Evolutionary conservation across 2,888 invertebrate species (phyloP).

Genomic region (Nephrocerus scutellatus): DNA sequence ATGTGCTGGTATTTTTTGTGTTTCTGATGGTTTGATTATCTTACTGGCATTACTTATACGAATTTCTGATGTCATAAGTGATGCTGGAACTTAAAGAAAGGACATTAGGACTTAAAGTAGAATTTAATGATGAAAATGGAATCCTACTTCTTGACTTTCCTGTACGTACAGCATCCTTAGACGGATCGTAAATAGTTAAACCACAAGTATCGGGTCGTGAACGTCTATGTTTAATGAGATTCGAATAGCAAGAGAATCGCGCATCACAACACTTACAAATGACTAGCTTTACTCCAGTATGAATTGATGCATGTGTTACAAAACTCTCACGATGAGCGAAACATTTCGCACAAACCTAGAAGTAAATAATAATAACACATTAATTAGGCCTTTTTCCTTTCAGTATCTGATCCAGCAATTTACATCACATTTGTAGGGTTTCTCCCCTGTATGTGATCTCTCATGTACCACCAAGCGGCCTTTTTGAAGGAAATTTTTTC

Average conservation of each 20-base stretch:
- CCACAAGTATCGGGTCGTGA: constrained; percentile 49
- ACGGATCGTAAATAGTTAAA: constrained; percentile 32
- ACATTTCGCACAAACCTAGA: constrained; percentile 43
- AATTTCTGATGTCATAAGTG: constrained; percentile 32
- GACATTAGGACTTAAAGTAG: no score
- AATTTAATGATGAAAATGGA: no score
- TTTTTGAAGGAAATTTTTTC: constrained; percentile 35
- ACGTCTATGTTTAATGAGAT: constrained; percentile 48
- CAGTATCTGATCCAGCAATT: constrained; percentile 5
- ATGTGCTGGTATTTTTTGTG: no score
- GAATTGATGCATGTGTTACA: constrained; percentile 48
- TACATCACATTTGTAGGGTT: constrained; percentile 41
- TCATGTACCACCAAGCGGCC: constrained; percentile 38
- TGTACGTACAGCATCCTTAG: constrained; percentile 29
- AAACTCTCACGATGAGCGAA: constrained; percentile 50
- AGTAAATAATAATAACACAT: background rate
- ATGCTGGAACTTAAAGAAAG: constrained; percentile 27
- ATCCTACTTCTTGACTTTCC: constrained; percentile 28
- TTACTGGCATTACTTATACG: constrained; percentile 26
- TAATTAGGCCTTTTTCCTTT: background rate
- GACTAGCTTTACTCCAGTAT: constrained; percentile 43
- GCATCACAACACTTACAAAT: constrained; percentile 48
- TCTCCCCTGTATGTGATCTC: constrained; percentile 37
- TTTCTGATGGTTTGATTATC: no score
- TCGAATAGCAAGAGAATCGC: constrained; percentile 50